Conservation (phyloP, 2,113 vertebrate genomes). For the Phaetusa simplex region DNA sequence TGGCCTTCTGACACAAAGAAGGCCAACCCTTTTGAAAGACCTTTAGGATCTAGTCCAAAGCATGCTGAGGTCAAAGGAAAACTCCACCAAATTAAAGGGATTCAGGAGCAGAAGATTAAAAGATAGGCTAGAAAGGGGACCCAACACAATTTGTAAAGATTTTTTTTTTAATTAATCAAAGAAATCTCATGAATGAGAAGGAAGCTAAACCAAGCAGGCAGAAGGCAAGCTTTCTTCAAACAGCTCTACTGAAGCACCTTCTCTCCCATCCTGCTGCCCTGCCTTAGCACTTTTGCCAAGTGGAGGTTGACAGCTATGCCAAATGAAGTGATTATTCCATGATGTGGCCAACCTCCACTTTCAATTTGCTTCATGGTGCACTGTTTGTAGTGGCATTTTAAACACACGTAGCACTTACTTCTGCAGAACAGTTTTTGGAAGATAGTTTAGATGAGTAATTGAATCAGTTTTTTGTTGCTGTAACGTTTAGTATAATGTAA, state of each 20-base stretch:
- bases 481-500: background rate
- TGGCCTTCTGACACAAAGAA: background rate
- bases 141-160: background rate
- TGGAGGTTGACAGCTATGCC: background rate
- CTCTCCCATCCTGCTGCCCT: background rate
- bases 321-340: background rate
- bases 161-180: background rate
- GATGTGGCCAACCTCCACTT: background rate
- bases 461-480: background rate
- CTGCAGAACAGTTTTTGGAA: background rate
- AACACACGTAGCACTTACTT: background rate
- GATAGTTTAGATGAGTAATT: background rate
- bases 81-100: background rate
- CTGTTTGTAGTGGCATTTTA: background rate
- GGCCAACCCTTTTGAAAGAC: background rate
- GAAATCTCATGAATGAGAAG: background rate
- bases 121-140: background rate
- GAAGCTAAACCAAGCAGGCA: background rate
- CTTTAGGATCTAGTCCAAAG: background rate
- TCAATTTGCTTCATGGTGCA: background rate
- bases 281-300: background rate
- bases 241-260: background rate
- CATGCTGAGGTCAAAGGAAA: background rate
- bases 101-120: background rate
- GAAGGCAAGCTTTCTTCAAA: background rate